Base-by-base conservation (phyloP, 2,797 vertebrate species). In the Neopelma chrysocephalum region DNA sequence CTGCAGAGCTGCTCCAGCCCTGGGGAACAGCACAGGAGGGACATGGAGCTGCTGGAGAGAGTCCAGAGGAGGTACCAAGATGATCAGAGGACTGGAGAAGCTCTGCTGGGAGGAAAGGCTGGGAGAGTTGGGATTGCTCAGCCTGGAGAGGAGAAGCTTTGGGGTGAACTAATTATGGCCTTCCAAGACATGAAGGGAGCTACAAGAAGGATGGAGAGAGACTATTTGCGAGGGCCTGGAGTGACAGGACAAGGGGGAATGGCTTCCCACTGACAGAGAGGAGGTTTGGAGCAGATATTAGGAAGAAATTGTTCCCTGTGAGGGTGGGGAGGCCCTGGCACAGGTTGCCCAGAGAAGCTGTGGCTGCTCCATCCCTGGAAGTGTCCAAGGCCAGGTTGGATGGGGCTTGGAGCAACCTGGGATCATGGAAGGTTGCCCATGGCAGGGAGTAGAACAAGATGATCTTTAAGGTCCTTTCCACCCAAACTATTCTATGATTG, bases 211-310 rank as follows among this genome's bases (percentile, higher is more conserved):
- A 29, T 27, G 72, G 29, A 40, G 27, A 60, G 36, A 19, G 22
- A 68, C 1, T 0, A 0, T 9, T 29, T 51, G 3, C 26, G 20
- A 1, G 9, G 32, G 32, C 0, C 12, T 23, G 29, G 47, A 54
- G 48, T 2, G n/a, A 0, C 29, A 40, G 73, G 12, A 40, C 23
- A 47, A 3, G 2, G 8, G 19, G 17, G 4, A 22, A 62, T 42
- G 50, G 17, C 10, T 70, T 12, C 20, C 3, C 0, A 31, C 7
- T 48, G 42, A 1, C 0, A 65, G 13, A 17, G 6, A 3, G 9
- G 0, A 1, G 20, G 25, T 2, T 25, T 31, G 10, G 20, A 18
- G 29, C 1, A 5, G 16, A 25, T 1, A 47, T 8, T 5, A 0
- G 16, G 34, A 8, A 31, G 5, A 0, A 34, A 40, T 40, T 2